phyloP scores from a whole-genome alignment of 2,888 invertebrate genomes.

The Acrocyrtus sp. region DNA sequence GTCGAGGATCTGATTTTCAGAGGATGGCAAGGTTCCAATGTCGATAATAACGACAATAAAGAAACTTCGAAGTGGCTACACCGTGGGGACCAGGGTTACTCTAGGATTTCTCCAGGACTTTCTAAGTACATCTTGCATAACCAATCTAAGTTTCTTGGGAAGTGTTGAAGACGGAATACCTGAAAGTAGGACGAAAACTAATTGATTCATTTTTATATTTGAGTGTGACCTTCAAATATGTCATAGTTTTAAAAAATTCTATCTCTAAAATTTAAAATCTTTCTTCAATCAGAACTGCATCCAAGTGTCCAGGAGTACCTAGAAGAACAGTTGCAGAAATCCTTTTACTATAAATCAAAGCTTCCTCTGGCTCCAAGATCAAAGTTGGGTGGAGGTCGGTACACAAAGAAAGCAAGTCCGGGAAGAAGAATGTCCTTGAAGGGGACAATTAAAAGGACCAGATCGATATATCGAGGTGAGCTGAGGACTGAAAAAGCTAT shows the following conservation, averaged over 20 bases:
- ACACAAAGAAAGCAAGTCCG: conserved; percentile 40
- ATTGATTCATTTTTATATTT: neutral
- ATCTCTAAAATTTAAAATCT: conserved; percentile 6
- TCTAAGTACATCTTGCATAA: conserved; percentile 96
- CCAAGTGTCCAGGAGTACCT: conserved; percentile 87
- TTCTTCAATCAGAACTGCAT: conserved; percentile 73
- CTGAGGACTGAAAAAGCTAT: neutral
- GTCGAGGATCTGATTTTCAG: conserved; percentile 69
- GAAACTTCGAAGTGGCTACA: conserved; percentile 97
- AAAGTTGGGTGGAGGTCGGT: conserved; percentile 35
- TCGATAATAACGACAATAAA: conserved; percentile 98
- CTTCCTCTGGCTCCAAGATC: conserved; percentile 48
- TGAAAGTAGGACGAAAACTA: conserved; percentile 66
- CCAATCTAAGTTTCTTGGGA: conserved; percentile 94
- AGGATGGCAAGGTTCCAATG: conserved; percentile 89
- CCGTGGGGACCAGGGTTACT: conserved; percentile 96
- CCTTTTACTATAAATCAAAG: conserved; percentile 77
- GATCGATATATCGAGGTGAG: conserved; percentile 75
- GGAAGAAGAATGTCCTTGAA: conserved; percentile 80
- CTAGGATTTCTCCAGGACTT: conserved; percentile 95
- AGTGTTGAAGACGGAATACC: conserved; percentile 93
- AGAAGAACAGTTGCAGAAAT: conserved; percentile 85
- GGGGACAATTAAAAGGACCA: conserved; percentile 92
- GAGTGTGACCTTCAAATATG: no score
- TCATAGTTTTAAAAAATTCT: neutral